Base-by-base conservation (phyloP, 1,140 invertebrate species). In the Pseudobourletiella spinata region DNA sequence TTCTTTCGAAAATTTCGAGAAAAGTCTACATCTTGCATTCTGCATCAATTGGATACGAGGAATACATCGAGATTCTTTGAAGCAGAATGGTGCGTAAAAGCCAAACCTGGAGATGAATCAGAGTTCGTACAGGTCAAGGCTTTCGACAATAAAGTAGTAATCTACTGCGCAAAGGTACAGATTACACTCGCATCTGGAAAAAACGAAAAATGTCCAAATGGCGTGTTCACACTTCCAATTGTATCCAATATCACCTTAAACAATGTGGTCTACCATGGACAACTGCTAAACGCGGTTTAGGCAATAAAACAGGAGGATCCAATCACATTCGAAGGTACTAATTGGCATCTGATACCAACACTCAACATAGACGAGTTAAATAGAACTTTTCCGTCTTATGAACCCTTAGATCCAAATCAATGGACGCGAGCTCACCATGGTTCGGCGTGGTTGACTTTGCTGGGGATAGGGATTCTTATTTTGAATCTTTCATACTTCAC, bases 91-190 rank as follows among this genome's bases (percentile, higher is more conserved):
- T 63, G 46, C 18, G 11, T 15, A 1, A 0, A 24, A 1, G 30
- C 43, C 11, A 26, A 11, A n/a, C 26, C 29, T 20, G 22, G 16
- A 28, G 43, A 57, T 16, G 16, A 59, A 15, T 3, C 1, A 2
- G 25, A 39, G 0, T 63, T 63, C 26, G 15, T 63, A 2, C 61
- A 57, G 35, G 43, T 57, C 2, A 63, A 57, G 18, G 29, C 29
- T 15, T 48, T 57, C 20, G 14, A 57, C n/a, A 48, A 57, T 29
- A 56, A 48, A 26, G 16, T 14, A 15, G 46, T 35, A 3, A 39
- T 57, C 8, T 63, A 57, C 20, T 57, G 56, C 16, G 26, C 28
- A 4, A 29, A 54, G 1, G 8, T 48, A 46, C 0, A 29, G 14
- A 24, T 11, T 26, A 43, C 22, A 39, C 32, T 39, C n/a, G 32